Evolutionary conservation across 2,888 invertebrate species (phyloP).

Genomic region (Dryadula phaetusa): DNA sequence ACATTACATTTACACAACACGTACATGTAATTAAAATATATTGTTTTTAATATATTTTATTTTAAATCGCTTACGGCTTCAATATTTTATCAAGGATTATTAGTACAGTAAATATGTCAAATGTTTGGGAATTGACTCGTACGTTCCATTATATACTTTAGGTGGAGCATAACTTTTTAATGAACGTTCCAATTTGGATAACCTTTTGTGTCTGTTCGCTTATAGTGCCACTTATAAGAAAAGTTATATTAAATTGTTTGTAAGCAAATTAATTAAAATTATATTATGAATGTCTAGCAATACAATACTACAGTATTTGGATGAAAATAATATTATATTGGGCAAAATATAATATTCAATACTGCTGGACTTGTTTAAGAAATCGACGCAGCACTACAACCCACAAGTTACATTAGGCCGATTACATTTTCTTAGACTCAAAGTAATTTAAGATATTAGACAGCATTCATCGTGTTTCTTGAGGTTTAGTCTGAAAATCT

Average conservation of each 20-base stretch:
- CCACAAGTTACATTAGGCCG: constrained; percentile 31
- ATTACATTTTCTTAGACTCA: constrained; percentile 34
- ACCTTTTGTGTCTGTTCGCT: constrained; percentile 45
- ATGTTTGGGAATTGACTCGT: constrained; percentile 33
- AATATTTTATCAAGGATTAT: constrained; percentile 9
- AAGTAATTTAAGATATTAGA: constrained; percentile 23
- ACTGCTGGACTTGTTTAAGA: background rate
- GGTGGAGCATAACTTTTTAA: constrained; percentile 45
- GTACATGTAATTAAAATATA: background rate
- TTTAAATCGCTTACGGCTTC: background rate
- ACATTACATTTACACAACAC: too few species aligned
- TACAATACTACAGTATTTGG: background rate
- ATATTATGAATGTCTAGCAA: background rate
- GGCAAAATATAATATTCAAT: constrained; percentile 8
- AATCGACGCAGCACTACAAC: constrained; percentile 1
- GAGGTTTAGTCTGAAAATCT: constrained; percentile 21
- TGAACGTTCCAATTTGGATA: constrained; percentile 46
- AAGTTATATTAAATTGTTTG: constrained; percentile 42
- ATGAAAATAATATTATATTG: background rate
- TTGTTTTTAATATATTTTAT: background rate
- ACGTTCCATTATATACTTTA: constrained; percentile 44
- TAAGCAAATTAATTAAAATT: constrained; percentile 19
- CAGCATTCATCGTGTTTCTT: constrained; percentile 14
- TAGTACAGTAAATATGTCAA: constrained; percentile 20
- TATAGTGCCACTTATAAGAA: constrained; percentile 37